Conservation (phyloP, 2,797 vertebrate genomes). For the Vireo griseus region DNA sequence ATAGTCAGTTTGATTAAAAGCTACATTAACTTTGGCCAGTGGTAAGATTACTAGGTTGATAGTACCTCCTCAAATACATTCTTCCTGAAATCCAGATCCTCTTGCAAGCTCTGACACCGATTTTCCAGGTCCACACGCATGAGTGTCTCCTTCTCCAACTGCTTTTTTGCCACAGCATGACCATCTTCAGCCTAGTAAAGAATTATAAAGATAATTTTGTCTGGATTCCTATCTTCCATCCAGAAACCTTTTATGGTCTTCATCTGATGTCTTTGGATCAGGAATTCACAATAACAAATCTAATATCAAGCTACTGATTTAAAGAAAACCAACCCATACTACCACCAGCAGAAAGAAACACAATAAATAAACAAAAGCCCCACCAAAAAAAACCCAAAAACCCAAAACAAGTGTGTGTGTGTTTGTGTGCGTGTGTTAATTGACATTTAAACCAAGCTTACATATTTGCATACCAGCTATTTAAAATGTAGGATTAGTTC, state of each 20-base stretch:
- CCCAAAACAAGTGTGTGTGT: too few relatives aligned
- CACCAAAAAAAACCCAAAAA: not conserved
- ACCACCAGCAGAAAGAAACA: not conserved
- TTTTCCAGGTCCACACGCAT: constrained; percentile 96
- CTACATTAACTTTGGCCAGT: not conserved
- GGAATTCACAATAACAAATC: not conserved
- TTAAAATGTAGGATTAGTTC: not conserved
- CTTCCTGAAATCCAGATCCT: constrained; percentile 95
- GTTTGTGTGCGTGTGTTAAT: too few relatives aligned
- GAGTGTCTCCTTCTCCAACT: constrained; percentile 92
- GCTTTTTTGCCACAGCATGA: constrained; percentile 88
- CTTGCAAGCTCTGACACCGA: constrained; percentile 90
- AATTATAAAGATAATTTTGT: not conserved
- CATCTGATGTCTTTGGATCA: not conserved
- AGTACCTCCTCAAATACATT: constrained; percentile 92
- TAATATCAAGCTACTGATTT: not conserved
- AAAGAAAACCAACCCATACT: not conserved
- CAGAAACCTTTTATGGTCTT: not conserved
- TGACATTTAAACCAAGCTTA: not conserved
- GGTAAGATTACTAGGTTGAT: not conserved
- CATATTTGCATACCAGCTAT: not conserved
- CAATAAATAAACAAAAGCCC: not conserved
- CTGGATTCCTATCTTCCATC: not conserved
- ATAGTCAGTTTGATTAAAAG: not conserved
- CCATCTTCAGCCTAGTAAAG: constrained; percentile 79